Evolutionary conservation across 2,113 vertebrate genomes (phyloP).

Genomic region (Oenanthe melanoleuca): DNA sequence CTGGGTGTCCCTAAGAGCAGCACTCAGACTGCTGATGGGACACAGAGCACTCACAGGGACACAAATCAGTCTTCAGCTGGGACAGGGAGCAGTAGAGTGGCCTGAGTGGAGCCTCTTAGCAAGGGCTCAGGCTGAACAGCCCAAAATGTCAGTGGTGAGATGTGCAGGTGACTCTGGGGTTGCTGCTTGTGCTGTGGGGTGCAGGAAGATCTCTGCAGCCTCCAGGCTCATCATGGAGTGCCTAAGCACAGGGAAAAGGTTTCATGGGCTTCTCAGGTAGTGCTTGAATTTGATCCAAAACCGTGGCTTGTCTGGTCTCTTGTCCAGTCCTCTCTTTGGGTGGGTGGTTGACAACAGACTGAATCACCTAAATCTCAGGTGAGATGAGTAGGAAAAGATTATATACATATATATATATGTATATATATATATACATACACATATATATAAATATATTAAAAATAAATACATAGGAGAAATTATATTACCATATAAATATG

Average conservation of each 20-base stretch:
- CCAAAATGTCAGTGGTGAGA: background rate
- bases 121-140: background rate
- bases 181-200: background rate
- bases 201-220: background rate
- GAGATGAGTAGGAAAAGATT: background rate
- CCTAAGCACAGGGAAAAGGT: background rate
- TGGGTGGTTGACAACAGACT: background rate
- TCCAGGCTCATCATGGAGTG: rapidly evolving
- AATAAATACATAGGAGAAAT: background rate
- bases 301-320: background rate
- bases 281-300: background rate
- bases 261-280: background rate
- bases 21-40: background rate
- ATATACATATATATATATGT: rapidly evolving
- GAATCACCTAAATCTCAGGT: background rate
- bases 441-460: background rate
- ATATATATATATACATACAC: rapidly evolving
- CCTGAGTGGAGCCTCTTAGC: background rate
- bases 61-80: background rate
- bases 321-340: rapidly evolving
- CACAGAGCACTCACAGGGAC: background rate
- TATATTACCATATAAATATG: background rate
- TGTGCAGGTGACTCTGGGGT: no score
- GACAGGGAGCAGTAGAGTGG: background rate
- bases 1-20: background rate